phyloP scores from a whole-genome alignment of 2,888 invertebrate genomes.

The Urechis unicinctus region DNA sequence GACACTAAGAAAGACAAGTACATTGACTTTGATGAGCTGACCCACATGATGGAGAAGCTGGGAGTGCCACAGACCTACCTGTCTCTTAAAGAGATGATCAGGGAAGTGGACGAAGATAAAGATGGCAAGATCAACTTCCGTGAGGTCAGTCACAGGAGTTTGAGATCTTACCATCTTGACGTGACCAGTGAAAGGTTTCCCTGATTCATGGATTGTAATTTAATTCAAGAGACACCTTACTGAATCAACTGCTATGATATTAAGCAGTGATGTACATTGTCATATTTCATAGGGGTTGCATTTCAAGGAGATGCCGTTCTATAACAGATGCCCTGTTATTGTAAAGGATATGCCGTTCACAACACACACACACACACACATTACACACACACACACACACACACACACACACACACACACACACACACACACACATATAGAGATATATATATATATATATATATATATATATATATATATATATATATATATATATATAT shows the following conservation, averaged over 20 bases:
- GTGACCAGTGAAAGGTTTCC: not conserved
- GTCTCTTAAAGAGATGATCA: slow-evolving; percentile 89
- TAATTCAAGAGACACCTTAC: too few species aligned
- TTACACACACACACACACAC: too few species aligned
- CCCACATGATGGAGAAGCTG: slow-evolving; percentile 81
- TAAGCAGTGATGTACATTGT: too few species aligned
- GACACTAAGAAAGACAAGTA: slow-evolving; percentile 84
- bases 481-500: not conserved
- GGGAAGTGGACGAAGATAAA: slow-evolving; percentile 55
- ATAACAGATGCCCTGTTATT: too few species aligned
- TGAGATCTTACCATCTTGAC: too few species aligned
- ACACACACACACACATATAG: not conserved
- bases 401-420: not conserved
- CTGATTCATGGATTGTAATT: too few species aligned
- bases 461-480: not conserved
- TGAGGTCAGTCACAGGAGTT: slow-evolving; percentile 60
- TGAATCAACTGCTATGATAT: too few species aligned
- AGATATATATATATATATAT: too few species aligned
- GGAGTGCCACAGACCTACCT: slow-evolving; percentile 94
- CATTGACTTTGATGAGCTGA: slow-evolving; percentile 81
- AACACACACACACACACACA: too few species aligned
- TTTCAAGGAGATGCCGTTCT: too few species aligned
- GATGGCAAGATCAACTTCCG: slow-evolving; percentile 73
- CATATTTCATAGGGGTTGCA: too few species aligned
- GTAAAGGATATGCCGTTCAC: too few species aligned